Conservation (phyloP, 2,888 invertebrate genomes). For the Unio pictorum region DNA sequence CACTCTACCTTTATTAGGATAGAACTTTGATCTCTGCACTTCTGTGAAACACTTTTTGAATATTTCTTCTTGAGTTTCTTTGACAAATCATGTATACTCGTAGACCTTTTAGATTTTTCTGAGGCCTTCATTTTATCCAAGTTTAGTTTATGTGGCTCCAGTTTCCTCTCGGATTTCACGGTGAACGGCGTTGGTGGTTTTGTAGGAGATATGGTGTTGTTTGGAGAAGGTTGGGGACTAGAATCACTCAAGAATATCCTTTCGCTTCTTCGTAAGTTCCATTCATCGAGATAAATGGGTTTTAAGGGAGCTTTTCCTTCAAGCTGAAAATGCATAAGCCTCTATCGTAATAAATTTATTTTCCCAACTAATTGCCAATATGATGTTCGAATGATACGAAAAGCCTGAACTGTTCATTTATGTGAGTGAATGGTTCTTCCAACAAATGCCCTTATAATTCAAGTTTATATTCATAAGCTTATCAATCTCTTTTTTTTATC, state of each 20-base stretch:
- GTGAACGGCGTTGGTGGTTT: background rate
- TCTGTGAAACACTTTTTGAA: conserved; percentile 38
- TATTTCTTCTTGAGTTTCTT: conserved; percentile 65
- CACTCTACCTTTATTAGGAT: conserved; percentile 25
- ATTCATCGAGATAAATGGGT: conserved; percentile 65
- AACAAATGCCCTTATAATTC: too few species aligned
- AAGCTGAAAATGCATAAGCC: conserved; percentile 22
- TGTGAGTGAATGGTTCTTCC: too few species aligned
- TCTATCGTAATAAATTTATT: background rate
- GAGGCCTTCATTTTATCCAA: conserved; percentile 30
- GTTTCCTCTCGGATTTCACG: too few species aligned
- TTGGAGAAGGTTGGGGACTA: conserved; percentile 59
- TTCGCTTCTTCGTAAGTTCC: conserved; percentile 70
- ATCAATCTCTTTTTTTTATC: too few species aligned
- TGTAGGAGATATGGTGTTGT: conserved; percentile 19
- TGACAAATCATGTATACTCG: conserved; percentile 53
- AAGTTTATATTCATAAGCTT: too few species aligned
- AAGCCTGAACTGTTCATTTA: background rate
- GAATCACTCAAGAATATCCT: conserved; percentile 71
- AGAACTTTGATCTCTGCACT: conserved; percentile 31
- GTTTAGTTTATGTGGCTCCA: conserved; percentile 4
- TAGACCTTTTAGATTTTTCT: conserved; percentile 33
- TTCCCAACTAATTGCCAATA: too few species aligned
- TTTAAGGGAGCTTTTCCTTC: conserved; percentile 48
- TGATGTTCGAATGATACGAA: background rate